A percentile compares a stretch with the other conserved stretches of the same genome.
These are phyloP conservation scores for Lepidocyrtinus sp. DNA, from an alignment of 2,888 invertebrate species.

Conservation along the genomic window DNA sequence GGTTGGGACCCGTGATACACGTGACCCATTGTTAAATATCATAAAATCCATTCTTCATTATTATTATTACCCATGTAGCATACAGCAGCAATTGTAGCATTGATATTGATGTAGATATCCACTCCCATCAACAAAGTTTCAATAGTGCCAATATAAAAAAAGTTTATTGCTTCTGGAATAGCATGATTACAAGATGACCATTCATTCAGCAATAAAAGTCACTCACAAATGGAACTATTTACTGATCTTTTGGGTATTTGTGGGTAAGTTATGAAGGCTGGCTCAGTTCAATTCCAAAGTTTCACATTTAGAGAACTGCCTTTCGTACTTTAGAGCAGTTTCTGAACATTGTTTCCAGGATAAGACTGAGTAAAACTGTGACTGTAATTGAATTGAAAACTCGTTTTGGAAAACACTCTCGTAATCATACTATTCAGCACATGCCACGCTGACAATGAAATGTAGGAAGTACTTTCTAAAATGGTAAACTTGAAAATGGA, in stretches of 20 bases:
- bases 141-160: neutral
- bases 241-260: neutral
- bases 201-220: slow-evolving; percentile 35
- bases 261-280: no score
- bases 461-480: no score
- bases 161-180: neutral
- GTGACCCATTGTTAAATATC: slow-evolving; percentile 39
- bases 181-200: slow-evolving; percentile 24
- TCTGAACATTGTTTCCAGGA: no score
- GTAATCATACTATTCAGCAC: no score
- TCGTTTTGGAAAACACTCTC: no score
- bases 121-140: neutral
- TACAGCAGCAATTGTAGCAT: neutral
- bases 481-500: no score
- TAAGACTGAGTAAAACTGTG: no score
- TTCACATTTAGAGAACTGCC: no score
- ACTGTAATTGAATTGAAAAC: no score
- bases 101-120: neutral
- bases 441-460: no score
- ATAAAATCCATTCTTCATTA: slow-evolving; percentile 29
- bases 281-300: no score
- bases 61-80: slow-evolving; percentile 18
- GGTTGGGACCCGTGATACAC: slow-evolving; percentile 4
- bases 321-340: no score
- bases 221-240: slow-evolving; percentile 31